Base-by-base conservation (phyloP, 2,113 vertebrate species). In the Panthera uncia region DNA sequence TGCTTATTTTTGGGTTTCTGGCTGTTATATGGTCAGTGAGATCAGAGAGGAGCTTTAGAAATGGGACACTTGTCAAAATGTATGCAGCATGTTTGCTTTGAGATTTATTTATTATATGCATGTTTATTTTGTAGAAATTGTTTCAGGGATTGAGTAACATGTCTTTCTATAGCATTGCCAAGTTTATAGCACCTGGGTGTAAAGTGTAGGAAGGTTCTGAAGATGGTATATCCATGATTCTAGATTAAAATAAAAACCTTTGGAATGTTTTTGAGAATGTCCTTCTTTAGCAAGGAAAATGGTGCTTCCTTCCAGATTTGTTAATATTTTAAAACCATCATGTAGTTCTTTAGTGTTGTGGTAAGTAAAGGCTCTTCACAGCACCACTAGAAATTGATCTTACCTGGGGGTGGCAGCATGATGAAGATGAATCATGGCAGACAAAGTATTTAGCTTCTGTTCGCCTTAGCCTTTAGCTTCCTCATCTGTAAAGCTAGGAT, bases 401-500 rank as follows among this genome's bases (percentile, higher is more conserved):
- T 19, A 63, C 10, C 38, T 50, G n/a, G 36, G 11, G 27, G 15
- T 27, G 29, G 33, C 27, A 93, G 23, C 29, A 80, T 94, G 50
- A 66, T 89, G 12, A 91, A 74, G 81, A n/a, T 85, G 25, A 74
- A 57, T 97, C 74, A 87, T 93, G 23, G 88, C 36, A 71, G 7
- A 86, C 13, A 88, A 76, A 69, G 69, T 91, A 73, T 78, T 78
- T 96, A 68, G 78, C 63, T 89, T 90, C 10, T 96, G 7, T 97
- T 95, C 85, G 50, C 36, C 33, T 84, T 85, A 61, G 18, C 74
- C 41, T 65, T 76, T 78, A 92, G 48, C 66, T 84, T 92, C 36
- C 16, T 94, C 25, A 48, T 91, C 71, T 88, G 5, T 88, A 57
- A 93, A 73, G 23, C 52, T 18, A 41, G 52, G 15, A 27, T 95